Base-by-base conservation (phyloP, 2,888 invertebrate genomes). In the Xestoiulus laeticollis region DNA sequence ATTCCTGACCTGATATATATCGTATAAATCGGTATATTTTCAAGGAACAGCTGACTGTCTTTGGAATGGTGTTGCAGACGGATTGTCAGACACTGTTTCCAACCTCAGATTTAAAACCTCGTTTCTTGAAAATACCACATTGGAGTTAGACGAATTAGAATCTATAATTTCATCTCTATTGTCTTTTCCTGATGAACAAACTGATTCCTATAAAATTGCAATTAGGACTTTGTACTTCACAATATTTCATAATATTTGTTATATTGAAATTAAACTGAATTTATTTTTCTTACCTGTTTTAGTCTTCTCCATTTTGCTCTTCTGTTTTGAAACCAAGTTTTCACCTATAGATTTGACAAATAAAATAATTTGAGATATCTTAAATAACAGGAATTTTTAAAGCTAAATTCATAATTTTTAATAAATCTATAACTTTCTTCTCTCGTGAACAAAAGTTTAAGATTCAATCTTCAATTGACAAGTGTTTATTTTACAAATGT, bases 321-420 rank as follows among this genome's bases (percentile, higher is more conserved):
- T 84, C 87, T 26, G 84, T 87, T 87, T 44, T 87, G 87, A 26
- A 87, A 87, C 87, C 87, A 87, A 10, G 87, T 87, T 38, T 87
- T 87, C 2, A 87, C 87, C 86, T 86, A 26, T 32, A 6, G 43
- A 14, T n/a, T n/a, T n/a, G n/a, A n/a, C n/a, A 82, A 22, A 6
- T 4, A 8, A 86, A 38, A 26, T 44, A 26, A n/a, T 12, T 22
- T 32, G 8, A 26, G 48, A 44, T 1, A 44, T n/a, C 0, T 85
- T 26, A 85, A 38, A 1, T 38, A 85, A 33, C n/a, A n/a, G n/a
- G n/a, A n/a, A n/a, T n/a, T n/a, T n/a, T n/a, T n/a, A n/a, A n/a
- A n/a, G n/a, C n/a, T n/a, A n/a, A n/a, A n/a, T n/a, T n/a, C n/a
- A n/a, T n/a, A n/a, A n/a, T n/a, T n/a, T n/a, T n/a, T n/a, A n/a